phyloP scores from a whole-genome alignment of 2,888 invertebrate species.

The Chloroclystis v-ata region DNA sequence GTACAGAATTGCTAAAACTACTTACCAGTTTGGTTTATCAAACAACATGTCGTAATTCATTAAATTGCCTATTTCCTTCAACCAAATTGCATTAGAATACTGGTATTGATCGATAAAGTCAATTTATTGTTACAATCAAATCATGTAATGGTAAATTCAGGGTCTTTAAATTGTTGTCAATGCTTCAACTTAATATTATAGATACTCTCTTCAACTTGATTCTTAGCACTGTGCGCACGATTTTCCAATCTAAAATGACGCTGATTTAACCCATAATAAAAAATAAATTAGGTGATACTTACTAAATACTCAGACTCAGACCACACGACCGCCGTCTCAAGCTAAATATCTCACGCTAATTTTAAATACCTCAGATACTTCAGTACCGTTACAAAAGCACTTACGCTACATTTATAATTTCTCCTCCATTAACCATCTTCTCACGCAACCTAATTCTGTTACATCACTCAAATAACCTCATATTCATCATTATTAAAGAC shows the following conservation, averaged over 20 bases:
- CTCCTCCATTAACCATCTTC: slow-evolving; percentile 20
- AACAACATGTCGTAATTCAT: slow-evolving; percentile 19
- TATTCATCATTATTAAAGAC: slow-evolving; percentile 56
- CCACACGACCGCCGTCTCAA: too few species aligned
- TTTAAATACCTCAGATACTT: neutral
- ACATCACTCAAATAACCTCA: slow-evolving; percentile 47
- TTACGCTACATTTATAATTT: slow-evolving; percentile 9
- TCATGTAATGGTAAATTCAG: too few species aligned
- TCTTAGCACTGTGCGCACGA: too few species aligned
- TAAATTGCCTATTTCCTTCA: slow-evolving; percentile 26
- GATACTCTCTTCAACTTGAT: too few species aligned
- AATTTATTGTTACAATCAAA: neutral
- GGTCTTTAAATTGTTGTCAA: too few species aligned
- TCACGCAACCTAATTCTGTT: slow-evolving; percentile 33
- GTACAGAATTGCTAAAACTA: slow-evolving; percentile 14
- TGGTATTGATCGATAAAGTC: neutral
- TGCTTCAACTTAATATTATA: too few species aligned
- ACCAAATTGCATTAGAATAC: neutral
- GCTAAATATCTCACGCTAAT: too few species aligned
- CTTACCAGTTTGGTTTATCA: slow-evolving; percentile 17
- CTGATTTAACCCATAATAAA: too few species aligned
- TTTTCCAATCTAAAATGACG: too few species aligned
- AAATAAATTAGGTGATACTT: too few species aligned
- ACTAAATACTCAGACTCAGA: too few species aligned
- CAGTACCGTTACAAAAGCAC: neutral